Percentiles rank a stretch among this genome's conserved stretches.
Conservation (phyloP, 2,797 vertebrate species). For the Hozukius guyotensis region DNA sequence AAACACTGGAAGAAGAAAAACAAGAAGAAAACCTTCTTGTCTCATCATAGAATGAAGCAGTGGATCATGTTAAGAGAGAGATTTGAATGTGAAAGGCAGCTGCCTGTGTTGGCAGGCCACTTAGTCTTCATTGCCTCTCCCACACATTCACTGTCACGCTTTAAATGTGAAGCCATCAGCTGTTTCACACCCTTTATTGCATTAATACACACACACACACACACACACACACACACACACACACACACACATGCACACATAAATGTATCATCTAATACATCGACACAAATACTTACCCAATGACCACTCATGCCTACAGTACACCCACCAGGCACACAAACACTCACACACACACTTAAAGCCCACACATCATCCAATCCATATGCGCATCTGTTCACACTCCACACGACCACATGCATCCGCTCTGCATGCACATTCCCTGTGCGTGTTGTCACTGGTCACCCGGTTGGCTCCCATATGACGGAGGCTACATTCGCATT, state of each 20-base stretch:
- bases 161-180: slow-evolving; percentile 68
- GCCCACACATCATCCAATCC: slow-evolving; percentile 42
- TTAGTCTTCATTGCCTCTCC: slow-evolving; percentile 52
- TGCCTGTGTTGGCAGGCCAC: slow-evolving; percentile 57
- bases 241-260: slow-evolving; percentile 8
- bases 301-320: slow-evolving; percentile 25
- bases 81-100: slow-evolving; percentile 65
- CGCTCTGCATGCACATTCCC: neutral
- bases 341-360: slow-evolving; percentile 32
- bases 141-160: slow-evolving; percentile 61
- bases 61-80: neutral
- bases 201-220: slow-evolving; percentile 14
- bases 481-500: neutral
- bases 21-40: neutral
- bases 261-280: slow-evolving; percentile 1
- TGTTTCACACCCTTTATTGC: slow-evolving; percentile 49
- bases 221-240: neutral
- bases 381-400: slow-evolving; percentile 38
- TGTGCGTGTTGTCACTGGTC: neutral
- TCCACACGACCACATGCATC: neutral
- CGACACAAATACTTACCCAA: slow-evolving; percentile 12
- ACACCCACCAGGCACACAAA: slow-evolving; percentile 14
- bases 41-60: neutral
- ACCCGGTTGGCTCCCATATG: neutral
- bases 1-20: neutral